Base-by-base conservation (phyloP, 1,140 invertebrate species). In the Pseudachorutes palmiensis region DNA sequence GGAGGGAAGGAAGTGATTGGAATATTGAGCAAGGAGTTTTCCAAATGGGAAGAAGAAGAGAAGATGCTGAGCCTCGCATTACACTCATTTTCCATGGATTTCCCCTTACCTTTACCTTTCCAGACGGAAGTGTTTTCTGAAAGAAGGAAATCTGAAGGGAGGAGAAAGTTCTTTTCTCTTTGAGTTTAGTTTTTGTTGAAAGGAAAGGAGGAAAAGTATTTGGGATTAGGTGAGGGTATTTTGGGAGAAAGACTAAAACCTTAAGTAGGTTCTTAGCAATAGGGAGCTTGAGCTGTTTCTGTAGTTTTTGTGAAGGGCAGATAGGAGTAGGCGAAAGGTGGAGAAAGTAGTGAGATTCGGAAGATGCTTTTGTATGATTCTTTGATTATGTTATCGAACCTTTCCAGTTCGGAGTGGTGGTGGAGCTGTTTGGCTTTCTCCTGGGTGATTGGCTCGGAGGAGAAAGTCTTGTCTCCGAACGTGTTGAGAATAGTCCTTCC, bases 401-500 rank as follows among this genome's bases (percentile, higher is more conserved):
- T n/a, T n/a, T n/a, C n/a, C n/a, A n/a, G n/a, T n/a, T n/a, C n/a
- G n/a, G n/a, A n/a, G n/a, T n/a, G n/a, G n/a, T n/a, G n/a, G n/a
- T n/a, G n/a, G n/a, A 28, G 12, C 26, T 29, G 36, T 49, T 31
- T 55, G 45, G 1, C 33, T 51, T 55, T 24, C 51, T 57, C 59
- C 64, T 66, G 12, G 24, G n/a, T n/a, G 19, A 65, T 29, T 45
- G 31, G 32, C n/a, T 57, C 5, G 3, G 68, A 71, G 58, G 59
- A 65, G 64, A 31, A 55, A 36, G 51, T 48, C 57, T 48, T 29
- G 48, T 51, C 45, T 55, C 60, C 30, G 61, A 48, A 72, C 70
- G 70, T 72, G 70, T 59, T 16, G 55, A 72, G 70, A 72, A 72
- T 72, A 64, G 64, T 64, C 60, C 29, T 67, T 66, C 67, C 32